Base-by-base conservation (phyloP, 2,113 vertebrate species). In the Calypte anna region DNA sequence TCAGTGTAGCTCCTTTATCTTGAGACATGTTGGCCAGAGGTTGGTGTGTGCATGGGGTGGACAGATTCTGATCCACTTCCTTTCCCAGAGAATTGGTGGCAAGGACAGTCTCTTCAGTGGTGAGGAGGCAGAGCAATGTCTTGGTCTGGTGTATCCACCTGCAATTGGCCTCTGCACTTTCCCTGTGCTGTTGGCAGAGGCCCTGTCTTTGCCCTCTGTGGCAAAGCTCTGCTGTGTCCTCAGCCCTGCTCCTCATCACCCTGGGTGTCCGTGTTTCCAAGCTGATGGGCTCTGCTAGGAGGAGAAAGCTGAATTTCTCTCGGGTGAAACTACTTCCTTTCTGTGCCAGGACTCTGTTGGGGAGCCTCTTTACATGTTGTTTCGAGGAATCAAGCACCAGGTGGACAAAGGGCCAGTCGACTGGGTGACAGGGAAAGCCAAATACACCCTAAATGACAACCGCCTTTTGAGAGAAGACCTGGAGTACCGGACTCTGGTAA, bases 321-420 rank as follows among this genome's bases (percentile, higher is more conserved):
- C 51, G 1, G 82, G 54, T 77, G 88, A 61, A 75, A 53, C 46
- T 73, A 51, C 77, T 51, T 86, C 24, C 11, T 94, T 61, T 59
- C 77, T 72, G 27, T 69, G 25, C 14, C 75, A 99, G 99, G 99
- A 99, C 94, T 99, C 99, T 10, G 99, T 99, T 0, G 99, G 99
- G 22, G 99, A 99, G 92, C 98, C 99, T 27, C 98, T 99, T 33
- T 99, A 99, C 95, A 99, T 99, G 99, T 98, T 99, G 54, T 99
- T 99, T 93, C 98, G 99, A 83, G 99, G 99, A 69, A 99, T 99
- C 95, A 99, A 99, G 95, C 99, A 99, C 96, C 99, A 99, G 86
- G 99, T 99, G 51, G 99, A 99, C 95, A 99, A 99, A 97, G 99
- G 99, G 2, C 99, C 99, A 0, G 99, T 99, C 44, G 99, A 99